These are phyloP conservation scores for Lasioglossum calceatum DNA, from an alignment of 2,888 invertebrate genomes.

Conservation along the genomic window DNA sequence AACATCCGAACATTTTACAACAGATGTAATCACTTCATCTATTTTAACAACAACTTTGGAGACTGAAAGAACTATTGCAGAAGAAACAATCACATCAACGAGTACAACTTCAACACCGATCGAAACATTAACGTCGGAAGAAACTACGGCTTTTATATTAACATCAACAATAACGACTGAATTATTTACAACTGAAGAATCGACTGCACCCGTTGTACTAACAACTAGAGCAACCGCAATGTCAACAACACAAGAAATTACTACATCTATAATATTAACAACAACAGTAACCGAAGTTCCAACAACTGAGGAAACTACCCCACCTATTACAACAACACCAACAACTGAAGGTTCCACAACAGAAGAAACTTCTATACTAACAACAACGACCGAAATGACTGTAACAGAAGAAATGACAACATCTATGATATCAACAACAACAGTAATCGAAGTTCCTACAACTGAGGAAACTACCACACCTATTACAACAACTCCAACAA, in stretches of 20 bases:
- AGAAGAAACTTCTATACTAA: too few species aligned
- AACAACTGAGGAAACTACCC: constrained; percentile 49
- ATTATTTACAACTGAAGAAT: constrained; percentile 6
- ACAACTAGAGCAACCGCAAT: neutral
- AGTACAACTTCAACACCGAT: neutral
- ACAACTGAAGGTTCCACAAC: neutral
- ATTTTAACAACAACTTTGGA: constrained; percentile 8
- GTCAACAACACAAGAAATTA: neutral
- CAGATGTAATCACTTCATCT: neutral
- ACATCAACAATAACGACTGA: constrained; percentile 23
- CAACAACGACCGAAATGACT: too few species aligned
- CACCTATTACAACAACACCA: neutral
- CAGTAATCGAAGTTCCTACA: too few species aligned
- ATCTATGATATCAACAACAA: too few species aligned
- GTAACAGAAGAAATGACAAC: too few species aligned
- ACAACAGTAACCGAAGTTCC: constrained; percentile 46
- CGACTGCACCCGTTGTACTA: neutral
- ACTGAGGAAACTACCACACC: too few species aligned
- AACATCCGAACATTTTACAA: too few species aligned
- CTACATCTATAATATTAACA: neutral
- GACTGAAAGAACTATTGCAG: neutral
- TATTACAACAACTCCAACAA: too few species aligned
- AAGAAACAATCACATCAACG: neutral
- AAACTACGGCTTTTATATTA: too few species aligned
- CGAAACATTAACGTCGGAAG: too few species aligned